phyloP scores from a whole-genome alignment of 2,797 vertebrate genomes.

The Rhabdomys pumilio region DNA sequence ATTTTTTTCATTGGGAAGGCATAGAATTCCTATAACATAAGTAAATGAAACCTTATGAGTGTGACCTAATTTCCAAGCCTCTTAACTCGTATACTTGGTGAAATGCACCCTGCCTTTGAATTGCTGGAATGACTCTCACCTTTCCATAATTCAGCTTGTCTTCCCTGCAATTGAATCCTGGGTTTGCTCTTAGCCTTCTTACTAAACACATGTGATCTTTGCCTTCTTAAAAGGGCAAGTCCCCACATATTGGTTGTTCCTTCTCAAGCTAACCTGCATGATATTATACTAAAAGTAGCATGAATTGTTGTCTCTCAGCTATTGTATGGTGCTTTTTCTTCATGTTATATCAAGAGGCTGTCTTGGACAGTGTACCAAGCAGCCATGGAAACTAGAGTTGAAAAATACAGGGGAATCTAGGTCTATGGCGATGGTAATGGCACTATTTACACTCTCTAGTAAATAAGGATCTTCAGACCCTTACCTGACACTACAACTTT shows the following conservation, averaged over 20 bases:
- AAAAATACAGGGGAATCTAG: background rate
- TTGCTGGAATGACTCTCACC: background rate
- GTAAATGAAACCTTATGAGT: background rate
- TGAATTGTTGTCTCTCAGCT: background rate
- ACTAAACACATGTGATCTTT: background rate
- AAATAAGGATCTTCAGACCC: background rate
- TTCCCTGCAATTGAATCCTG: background rate
- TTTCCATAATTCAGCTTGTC: background rate
- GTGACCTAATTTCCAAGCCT: background rate
- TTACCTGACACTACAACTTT: background rate
- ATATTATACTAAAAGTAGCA: background rate
- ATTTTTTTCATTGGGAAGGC: background rate
- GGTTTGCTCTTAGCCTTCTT: background rate
- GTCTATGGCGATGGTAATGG: background rate
- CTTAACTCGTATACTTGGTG: background rate
- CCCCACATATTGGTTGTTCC: background rate
- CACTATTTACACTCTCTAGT: background rate
- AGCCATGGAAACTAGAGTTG: background rate
- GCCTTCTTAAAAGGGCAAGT: background rate
- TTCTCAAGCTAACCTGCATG: background rate
- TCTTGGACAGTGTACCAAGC: background rate
- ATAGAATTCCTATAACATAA: background rate
- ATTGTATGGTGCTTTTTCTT: background rate
- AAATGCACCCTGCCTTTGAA: rapidly evolving
- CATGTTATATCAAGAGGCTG: background rate